phyloP scores from a whole-genome alignment of 2,888 invertebrate species.

The Hipparchia semele region DNA sequence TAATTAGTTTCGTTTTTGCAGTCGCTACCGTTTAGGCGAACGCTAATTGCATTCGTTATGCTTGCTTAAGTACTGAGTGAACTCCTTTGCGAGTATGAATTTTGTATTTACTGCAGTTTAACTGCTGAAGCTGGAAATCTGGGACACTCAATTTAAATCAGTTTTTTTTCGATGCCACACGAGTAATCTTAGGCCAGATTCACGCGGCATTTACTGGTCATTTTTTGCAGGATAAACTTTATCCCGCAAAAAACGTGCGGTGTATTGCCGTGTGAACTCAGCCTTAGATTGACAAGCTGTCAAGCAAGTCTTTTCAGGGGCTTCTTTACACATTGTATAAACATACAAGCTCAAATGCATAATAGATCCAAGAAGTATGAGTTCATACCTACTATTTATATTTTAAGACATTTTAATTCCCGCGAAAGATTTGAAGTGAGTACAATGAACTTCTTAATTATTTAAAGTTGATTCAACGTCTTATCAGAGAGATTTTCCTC shows the following conservation, averaged over 20 bases:
- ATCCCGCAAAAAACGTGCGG: no score
- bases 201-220: no score
- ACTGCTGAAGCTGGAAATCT: constrained; percentile 16
- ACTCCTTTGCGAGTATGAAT: constrained; percentile 33
- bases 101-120: constrained; percentile 31
- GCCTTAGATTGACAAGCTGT: background rate
- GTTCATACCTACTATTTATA: background rate
- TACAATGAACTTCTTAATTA: constrained; percentile 12
- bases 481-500: constrained; percentile 2
- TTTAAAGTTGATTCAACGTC: constrained; percentile 5
- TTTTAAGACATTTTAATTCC: constrained; percentile 6
- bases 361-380: background rate
- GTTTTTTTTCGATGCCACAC: constrained; percentile 4
- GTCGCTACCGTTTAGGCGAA: constrained; percentile 30
- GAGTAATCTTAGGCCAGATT: no score
- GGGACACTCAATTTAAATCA: constrained; percentile 7
- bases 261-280: no score
- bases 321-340: no score
- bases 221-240: no score
- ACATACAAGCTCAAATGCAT: no score
- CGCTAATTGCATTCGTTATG: constrained; percentile 39
- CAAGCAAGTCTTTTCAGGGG: no score
- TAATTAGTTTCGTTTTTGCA: constrained; percentile 25
- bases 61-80: constrained; percentile 36
- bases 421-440: background rate